phyloP scores from a whole-genome alignment of 2,797 vertebrate species.

The Enteromius trimaculatus region DNA sequence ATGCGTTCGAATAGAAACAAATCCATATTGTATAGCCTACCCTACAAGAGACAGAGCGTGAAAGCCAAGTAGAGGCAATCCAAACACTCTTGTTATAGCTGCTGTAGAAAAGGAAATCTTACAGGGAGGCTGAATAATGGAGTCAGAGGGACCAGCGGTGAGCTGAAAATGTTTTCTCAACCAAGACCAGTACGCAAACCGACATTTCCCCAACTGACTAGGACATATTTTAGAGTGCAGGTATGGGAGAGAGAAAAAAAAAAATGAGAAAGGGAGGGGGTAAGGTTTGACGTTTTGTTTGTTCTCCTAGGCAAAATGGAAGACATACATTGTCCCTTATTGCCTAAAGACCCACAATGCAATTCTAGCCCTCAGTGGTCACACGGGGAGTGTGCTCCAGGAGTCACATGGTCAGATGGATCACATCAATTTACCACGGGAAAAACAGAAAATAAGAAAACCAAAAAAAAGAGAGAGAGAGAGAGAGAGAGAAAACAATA shows the following conservation, averaged over 20 bases:
- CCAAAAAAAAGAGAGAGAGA: constrained; percentile 58
- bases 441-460: constrained; percentile 42
- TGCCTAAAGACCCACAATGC: constrained; percentile 84
- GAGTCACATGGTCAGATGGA: constrained; percentile 91
- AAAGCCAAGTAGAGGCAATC: constrained; percentile 59
- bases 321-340: constrained; percentile 84
- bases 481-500: constrained; percentile 69
- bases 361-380: constrained; percentile 86
- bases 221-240: constrained; percentile 71
- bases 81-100: constrained; percentile 69
- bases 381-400: constrained; percentile 83
- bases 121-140: constrained; percentile 71
- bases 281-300: constrained; percentile 77
- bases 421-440: constrained; percentile 90
- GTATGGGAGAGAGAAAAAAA: constrained; percentile 63
- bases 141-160: constrained; percentile 74
- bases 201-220: constrained; percentile 51
- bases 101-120: constrained; percentile 73
- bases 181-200: constrained; percentile 49
- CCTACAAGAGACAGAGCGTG: constrained; percentile 19
- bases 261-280: constrained; percentile 62
- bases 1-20: neutral
- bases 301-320: constrained; percentile 81
- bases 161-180: constrained; percentile 71
- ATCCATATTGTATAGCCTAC: constrained; percentile 9